Evolutionary conservation across 2,113 vertebrate species (phyloP).

Genomic region (Psettodes erumei): DNA sequence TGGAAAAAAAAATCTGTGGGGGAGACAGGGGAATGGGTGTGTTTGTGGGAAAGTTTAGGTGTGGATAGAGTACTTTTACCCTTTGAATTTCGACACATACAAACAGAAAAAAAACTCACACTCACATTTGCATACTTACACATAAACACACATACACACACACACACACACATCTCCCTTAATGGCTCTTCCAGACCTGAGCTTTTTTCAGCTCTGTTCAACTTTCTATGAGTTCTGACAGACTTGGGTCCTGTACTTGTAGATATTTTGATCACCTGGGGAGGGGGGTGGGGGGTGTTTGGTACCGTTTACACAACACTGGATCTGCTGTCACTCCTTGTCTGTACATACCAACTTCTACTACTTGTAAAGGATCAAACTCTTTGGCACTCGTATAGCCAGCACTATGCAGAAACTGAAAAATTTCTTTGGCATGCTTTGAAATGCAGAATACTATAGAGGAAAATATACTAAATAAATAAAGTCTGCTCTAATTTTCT

Average conservation of each 20-base stretch:
- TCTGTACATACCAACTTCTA: conserved; percentile 79
- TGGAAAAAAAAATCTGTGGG: neutral
- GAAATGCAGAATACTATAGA: conserved; percentile 86
- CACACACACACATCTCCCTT: conserved; percentile 30
- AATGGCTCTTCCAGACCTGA: conserved; percentile 64
- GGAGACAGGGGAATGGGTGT: neutral
- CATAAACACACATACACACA: conserved; percentile 1
- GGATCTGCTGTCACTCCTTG: conserved; percentile 65
- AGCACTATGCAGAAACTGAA: conserved; percentile 86
- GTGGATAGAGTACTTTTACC: neutral
- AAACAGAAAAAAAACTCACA: conserved; percentile 5
- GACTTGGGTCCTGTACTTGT: conserved; percentile 64
- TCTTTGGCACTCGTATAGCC: conserved; percentile 83
- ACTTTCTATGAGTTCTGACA: conserved; percentile 62
- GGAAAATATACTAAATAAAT: conserved; percentile 69
- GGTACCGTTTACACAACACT: conserved; percentile 74
- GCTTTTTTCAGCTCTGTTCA: conserved; percentile 63
- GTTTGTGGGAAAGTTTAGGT: neutral
- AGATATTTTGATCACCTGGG: conserved; percentile 73
- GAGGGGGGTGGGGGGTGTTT: conserved; percentile 22
- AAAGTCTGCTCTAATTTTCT: conserved; percentile 79
- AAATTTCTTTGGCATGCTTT: conserved; percentile 85
- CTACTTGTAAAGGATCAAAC: conserved; percentile 77
- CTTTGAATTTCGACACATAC: conserved; percentile 33
- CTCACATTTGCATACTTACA: neutral